Percentiles rank a stretch among this genome's conserved stretches.
phyloP scores from a whole-genome alignment of 1,140 invertebrate species.

The Drosophila bocqueti region DNA sequence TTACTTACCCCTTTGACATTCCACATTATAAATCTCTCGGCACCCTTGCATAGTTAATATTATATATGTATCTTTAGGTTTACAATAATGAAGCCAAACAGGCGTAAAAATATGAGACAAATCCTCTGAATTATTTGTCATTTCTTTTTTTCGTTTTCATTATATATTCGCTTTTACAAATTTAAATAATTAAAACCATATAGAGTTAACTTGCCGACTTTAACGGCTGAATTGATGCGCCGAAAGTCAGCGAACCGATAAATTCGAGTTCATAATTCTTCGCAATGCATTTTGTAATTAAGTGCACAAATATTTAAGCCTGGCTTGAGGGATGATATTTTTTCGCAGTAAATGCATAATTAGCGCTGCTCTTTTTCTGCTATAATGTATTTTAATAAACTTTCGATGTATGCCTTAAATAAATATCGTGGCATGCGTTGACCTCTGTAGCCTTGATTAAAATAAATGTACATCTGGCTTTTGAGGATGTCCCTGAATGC shows the following conservation, averaged over 20 bases:
- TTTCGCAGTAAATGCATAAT: slow-evolving; percentile 61
- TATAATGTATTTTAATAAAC: slow-evolving; percentile 62
- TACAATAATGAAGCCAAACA: slow-evolving; percentile 6
- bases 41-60: background rate
- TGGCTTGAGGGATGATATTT: slow-evolving; percentile 27
- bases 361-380: slow-evolving; percentile 32
- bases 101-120: slow-evolving; percentile 15
- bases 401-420: slow-evolving; percentile 36
- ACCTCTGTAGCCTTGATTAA: slow-evolving; percentile 34
- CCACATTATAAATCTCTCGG: background rate
- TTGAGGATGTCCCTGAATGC: slow-evolving; percentile 16
- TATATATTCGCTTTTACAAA: slow-evolving; percentile 8
- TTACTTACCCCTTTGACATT: background rate
- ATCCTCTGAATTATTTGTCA: slow-evolving; percentile 6
- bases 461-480: slow-evolving; percentile 26
- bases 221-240: slow-evolving; percentile 22
- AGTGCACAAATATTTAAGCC: slow-evolving; percentile 64
- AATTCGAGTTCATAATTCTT: slow-evolving; percentile 58
- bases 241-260: slow-evolving; percentile 47
- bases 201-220: slow-evolving; percentile 43
- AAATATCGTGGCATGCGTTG: slow-evolving; percentile 25
- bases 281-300: slow-evolving; percentile 58
- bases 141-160: background rate
- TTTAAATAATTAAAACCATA: slow-evolving; percentile 22
- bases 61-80: background rate